These are phyloP conservation scores for Nilaparvata lugens DNA, from an alignment of 1,140 invertebrate species.

Conservation along the genomic window DNA sequence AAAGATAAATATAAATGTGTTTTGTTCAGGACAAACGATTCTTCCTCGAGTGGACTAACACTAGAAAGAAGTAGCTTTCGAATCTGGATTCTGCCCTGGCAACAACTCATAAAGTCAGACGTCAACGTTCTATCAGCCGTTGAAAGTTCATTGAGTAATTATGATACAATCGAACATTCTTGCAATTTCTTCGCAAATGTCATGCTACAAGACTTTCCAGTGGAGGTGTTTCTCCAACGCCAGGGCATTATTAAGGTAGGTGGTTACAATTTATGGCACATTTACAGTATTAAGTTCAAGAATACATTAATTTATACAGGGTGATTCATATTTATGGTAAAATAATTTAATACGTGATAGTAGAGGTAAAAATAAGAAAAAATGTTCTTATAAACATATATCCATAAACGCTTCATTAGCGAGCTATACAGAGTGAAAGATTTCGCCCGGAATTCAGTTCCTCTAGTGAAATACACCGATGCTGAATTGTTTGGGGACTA, in stretches of 20 bases:
- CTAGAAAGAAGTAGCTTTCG: not conserved
- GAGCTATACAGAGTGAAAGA: no score
- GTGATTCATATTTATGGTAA: no score
- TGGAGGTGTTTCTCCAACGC: conserved; percentile 57
- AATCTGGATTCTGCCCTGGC: conserved; percentile 42
- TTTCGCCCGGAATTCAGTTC: no score
- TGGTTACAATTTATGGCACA: not conserved
- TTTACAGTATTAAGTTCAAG: not conserved
- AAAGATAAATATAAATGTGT: not conserved
- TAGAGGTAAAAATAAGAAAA: no score
- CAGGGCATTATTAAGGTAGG: conserved; percentile 47
- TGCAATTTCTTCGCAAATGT: conserved; percentile 56
- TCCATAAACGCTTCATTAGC: no score
- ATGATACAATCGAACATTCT: conserved; percentile 38
- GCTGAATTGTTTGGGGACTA: no score
- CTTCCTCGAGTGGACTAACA: not conserved
- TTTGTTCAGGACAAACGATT: not conserved
- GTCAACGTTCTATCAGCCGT: conserved; percentile 42
- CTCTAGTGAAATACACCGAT: no score
- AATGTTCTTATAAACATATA: no score
- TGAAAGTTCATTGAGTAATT: conserved; percentile 40
- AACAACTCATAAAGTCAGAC: conserved; percentile 43
- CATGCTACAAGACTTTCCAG: conserved; percentile 55
- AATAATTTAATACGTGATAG: no score
- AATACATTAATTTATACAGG: no score